These are phyloP conservation scores for Nomada ruficornis DNA, from an alignment of 2,888 invertebrate genomes.

Conservation along the genomic window DNA sequence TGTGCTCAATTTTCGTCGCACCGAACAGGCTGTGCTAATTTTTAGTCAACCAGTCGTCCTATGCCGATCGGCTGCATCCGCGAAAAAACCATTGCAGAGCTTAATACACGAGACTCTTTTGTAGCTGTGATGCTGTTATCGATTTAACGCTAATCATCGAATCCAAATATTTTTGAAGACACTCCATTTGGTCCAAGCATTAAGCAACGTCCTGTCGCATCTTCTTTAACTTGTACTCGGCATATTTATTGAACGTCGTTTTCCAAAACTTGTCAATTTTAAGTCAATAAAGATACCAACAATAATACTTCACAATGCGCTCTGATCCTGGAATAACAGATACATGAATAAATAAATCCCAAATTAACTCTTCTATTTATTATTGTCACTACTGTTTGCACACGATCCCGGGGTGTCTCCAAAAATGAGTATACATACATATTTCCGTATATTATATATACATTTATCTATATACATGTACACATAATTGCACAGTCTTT, in stretches of 20 bases:
- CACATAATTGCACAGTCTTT: constrained; percentile 63
- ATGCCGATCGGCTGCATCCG: constrained; percentile 66
- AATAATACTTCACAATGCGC: constrained; percentile 32
- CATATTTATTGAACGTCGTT: constrained; percentile 58
- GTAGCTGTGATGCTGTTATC: constrained; percentile 77
- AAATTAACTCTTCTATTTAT: constrained; percentile 54
- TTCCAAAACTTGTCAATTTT: constrained; percentile 68
- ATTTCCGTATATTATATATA: constrained; percentile 66
- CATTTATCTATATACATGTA: constrained; percentile 53
- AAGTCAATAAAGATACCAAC: constrained; percentile 68
- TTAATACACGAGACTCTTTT: constrained; percentile 67
- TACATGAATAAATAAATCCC: constrained; percentile 57
- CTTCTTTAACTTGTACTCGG: constrained; percentile 55
- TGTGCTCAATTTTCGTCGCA: constrained; percentile 76
- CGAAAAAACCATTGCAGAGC: constrained; percentile 67
- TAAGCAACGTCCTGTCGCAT: constrained; percentile 45
- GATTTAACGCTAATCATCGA: constrained; percentile 70
- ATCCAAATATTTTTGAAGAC: constrained; percentile 65
- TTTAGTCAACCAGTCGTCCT: constrained; percentile 68
- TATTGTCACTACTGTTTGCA: constrained; percentile 58
- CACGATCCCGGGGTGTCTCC: constrained; percentile 64
- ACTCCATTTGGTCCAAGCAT: constrained; percentile 59
- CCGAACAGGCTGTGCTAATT: constrained; percentile 72
- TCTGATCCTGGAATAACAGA: neutral
- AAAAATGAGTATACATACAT: constrained; percentile 62